Conservation (phyloP, 2,797 vertebrate genomes). For the Pangasius djambal region DNA sequence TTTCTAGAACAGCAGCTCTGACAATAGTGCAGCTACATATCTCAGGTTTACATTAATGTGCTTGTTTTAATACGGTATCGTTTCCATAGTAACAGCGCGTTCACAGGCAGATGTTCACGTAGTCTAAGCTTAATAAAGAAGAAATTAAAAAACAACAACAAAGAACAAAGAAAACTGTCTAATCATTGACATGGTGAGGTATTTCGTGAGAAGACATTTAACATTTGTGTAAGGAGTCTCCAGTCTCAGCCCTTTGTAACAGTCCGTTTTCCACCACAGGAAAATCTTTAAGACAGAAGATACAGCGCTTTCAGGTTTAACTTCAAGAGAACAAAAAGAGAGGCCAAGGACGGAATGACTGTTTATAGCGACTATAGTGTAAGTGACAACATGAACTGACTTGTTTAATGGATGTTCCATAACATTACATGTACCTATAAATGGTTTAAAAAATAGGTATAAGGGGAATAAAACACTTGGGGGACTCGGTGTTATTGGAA, state of each 20-base stretch:
- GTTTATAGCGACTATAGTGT: neutral
- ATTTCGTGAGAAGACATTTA: neutral
- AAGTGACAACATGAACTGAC: neutral
- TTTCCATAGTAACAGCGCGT: neutral
- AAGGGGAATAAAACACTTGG: neutral
- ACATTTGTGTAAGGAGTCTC: too few relatives aligned
- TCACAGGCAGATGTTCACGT: neutral
- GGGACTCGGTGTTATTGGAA: neutral
- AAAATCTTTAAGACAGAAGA: neutral
- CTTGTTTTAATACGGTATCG: neutral
- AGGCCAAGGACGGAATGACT: neutral
- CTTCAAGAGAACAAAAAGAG: neutral
- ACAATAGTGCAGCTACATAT: neutral
- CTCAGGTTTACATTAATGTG: neutral
- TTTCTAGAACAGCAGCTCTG: neutral
- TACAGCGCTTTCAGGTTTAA: neutral
- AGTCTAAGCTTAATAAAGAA: neutral
- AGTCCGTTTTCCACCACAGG: too few relatives aligned
- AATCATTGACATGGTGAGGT: neutral
- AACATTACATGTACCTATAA: neutral
- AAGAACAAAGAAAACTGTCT: neutral
- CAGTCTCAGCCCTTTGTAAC: too few relatives aligned
- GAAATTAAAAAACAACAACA: neutral
- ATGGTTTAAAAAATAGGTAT: neutral
- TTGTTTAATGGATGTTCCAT: neutral